These are phyloP conservation scores for Drosophila santomea DNA, from an alignment of 1,140 invertebrate genomes.

Conservation along the genomic window DNA sequence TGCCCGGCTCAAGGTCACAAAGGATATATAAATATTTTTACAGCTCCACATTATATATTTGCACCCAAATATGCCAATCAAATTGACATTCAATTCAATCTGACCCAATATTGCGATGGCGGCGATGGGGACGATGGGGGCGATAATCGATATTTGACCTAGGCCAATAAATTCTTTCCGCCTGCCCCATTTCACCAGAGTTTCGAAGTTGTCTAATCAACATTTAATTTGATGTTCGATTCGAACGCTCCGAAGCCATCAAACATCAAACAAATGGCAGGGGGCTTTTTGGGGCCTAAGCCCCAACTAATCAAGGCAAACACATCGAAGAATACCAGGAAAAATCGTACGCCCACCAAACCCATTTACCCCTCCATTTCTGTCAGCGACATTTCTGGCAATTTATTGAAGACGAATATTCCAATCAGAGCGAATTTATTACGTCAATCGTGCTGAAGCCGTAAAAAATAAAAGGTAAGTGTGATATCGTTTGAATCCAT, in stretches of 20 bases:
- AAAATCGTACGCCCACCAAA: background rate
- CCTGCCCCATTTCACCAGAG: background rate
- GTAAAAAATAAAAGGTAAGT: slow-evolving; percentile 83
- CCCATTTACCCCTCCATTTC: slow-evolving; percentile 29
- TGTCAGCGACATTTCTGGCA: slow-evolving; percentile 75
- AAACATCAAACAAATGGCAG: slow-evolving; percentile 30
- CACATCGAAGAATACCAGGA: slow-evolving; percentile 64
- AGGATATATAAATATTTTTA: slow-evolving; percentile 11
- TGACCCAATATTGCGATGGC: slow-evolving; percentile 59
- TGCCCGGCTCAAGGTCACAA: slow-evolving; percentile 36
- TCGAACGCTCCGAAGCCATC: slow-evolving; percentile 55
- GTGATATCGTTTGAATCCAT: slow-evolving; percentile 73
- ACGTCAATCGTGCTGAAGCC: slow-evolving; percentile 54
- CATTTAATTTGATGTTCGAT: slow-evolving; percentile 77
- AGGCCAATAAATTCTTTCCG: slow-evolving; percentile 66
- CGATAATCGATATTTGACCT: slow-evolving; percentile 82
- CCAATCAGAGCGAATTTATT: slow-evolving; percentile 80
- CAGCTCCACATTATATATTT: slow-evolving; percentile 16
- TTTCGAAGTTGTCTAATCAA: slow-evolving; percentile 61
- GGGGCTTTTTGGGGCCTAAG: slow-evolving; percentile 18
- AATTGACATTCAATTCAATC: slow-evolving; percentile 79
- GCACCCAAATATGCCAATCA: slow-evolving; percentile 73
- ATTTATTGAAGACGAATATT: slow-evolving; percentile 79
- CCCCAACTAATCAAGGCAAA: slow-evolving; percentile 68
- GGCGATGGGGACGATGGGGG: background rate